A percentile compares a stretch with the other conserved stretches of the same genome.
phyloP scores from a whole-genome alignment of 2,797 vertebrate species.

The Borostomias antarcticus region DNA sequence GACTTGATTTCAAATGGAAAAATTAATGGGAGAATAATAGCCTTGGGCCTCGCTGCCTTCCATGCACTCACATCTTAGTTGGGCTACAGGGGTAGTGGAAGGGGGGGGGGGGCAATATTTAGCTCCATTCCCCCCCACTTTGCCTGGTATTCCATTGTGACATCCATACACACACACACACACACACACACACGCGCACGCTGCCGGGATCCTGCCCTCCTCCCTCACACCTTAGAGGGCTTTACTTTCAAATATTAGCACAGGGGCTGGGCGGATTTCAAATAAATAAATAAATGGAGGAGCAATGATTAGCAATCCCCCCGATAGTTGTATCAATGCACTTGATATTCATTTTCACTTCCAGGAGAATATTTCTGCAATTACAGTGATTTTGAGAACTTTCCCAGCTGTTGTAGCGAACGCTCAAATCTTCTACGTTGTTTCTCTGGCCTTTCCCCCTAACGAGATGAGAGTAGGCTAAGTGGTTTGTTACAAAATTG shows the following conservation, averaged over 20 bases:
- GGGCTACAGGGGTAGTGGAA: conserved; percentile 58
- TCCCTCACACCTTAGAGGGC: conserved; percentile 61
- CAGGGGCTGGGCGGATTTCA: conserved; percentile 63
- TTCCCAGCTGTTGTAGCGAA: conserved; percentile 53
- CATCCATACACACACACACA: conserved; percentile 25
- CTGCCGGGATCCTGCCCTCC: conserved; percentile 46
- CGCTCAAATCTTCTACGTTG: conserved; percentile 13
- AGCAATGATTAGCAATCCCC: conserved; percentile 69
- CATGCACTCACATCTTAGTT: conserved; percentile 62
- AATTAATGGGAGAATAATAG: conserved; percentile 85
- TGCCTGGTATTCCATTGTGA: conserved; percentile 62
- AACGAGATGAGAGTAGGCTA: too few species aligned
- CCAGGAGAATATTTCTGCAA: conserved; percentile 68
- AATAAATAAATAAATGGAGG: conserved; percentile 70
- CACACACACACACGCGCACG: conserved; percentile 16
- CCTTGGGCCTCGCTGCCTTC: conserved; percentile 70
- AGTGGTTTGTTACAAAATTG: conserved; percentile 1
- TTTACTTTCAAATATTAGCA: conserved; percentile 79
- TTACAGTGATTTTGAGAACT: conserved; percentile 60
- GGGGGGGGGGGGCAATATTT: conserved; percentile 51
- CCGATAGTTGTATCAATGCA: conserved; percentile 45
- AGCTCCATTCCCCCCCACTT: conserved; percentile 57
- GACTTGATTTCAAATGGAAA: conserved; percentile 87
- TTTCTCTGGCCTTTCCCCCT: too few species aligned
- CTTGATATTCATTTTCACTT: conserved; percentile 73